These are phyloP conservation scores for Meloidogyne chitwoodi DNA, from an alignment of 1,140 invertebrate species.

Conservation along the genomic window DNA sequence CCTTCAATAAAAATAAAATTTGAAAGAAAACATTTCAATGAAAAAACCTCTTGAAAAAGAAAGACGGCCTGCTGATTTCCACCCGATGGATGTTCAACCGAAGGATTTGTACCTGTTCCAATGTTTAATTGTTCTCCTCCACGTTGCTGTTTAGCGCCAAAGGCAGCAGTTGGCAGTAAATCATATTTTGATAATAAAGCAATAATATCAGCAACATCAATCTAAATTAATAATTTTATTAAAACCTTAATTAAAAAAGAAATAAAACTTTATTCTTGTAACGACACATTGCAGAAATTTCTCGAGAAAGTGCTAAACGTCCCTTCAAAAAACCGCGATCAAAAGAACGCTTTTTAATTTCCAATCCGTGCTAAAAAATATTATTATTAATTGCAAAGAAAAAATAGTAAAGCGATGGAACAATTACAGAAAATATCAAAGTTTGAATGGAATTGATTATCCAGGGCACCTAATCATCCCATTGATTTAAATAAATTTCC, in stretches of 20 bases:
- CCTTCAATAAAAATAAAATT: constrained; percentile 11
- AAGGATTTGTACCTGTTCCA: neutral
- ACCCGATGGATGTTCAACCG: neutral
- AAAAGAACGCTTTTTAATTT: constrained; percentile 46
- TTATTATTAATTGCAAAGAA: neutral
- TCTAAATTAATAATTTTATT: neutral
- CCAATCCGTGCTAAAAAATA: constrained; percentile 34
- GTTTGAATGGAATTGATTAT: too few species aligned
- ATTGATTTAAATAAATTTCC: too few species aligned
- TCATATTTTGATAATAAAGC: constrained; percentile 36
- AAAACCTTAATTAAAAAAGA: neutral
- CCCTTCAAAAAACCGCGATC: constrained; percentile 46
- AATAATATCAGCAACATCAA: constrained; percentile 36
- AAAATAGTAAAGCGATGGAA: neutral
- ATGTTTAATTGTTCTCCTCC: neutral
- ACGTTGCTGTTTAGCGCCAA: constrained; percentile 16
- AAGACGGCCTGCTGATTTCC: constrained; percentile 35
- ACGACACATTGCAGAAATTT: constrained; percentile 35
- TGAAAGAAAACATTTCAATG: neutral
- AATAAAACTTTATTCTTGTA: constrained; percentile 29
- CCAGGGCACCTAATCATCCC: too few species aligned
- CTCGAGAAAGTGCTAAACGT: constrained; percentile 43
- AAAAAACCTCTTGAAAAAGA: constrained; percentile 50
- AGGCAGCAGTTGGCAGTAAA: constrained; percentile 18
- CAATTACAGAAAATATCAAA: too few species aligned